Conservation (phyloP, 2,113 vertebrate genomes). For the Aplodontia rufa region DNA sequence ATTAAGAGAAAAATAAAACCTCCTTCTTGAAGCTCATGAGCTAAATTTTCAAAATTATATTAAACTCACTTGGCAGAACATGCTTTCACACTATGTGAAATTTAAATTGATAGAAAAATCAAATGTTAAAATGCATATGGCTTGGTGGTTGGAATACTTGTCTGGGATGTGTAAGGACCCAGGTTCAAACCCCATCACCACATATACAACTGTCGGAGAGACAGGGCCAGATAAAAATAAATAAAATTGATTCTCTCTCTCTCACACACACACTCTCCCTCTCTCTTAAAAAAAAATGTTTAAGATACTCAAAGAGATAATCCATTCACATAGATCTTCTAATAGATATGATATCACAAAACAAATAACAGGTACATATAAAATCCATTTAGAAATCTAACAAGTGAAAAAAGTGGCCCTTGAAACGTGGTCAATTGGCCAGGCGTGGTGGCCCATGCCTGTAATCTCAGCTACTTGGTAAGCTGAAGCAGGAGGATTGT, state of each 20-base stretch:
- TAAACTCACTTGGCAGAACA: not conserved
- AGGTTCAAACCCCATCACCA: too few species aligned
- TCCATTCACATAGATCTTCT: not conserved
- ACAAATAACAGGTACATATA: not conserved
- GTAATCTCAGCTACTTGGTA: too few species aligned
- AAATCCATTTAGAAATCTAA: not conserved
- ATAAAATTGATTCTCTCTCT: too few species aligned
- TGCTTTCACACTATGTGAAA: not conserved
- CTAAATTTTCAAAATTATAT: not conserved
- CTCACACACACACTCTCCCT: too few species aligned
- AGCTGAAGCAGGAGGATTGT: too few species aligned
- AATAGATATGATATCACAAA: not conserved
- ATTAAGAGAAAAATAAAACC: not conserved
- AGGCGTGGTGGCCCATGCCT: too few species aligned
- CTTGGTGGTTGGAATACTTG: not conserved
- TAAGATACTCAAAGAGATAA: too few species aligned
- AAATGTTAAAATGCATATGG: slow-evolving; percentile 12
- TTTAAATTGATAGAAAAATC: not conserved
- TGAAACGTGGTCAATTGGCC: not conserved
- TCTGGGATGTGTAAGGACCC: too few species aligned
- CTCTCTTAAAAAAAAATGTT: too few species aligned
- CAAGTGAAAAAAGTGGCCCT: not conserved
- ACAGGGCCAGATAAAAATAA: too few species aligned
- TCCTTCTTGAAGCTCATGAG: not conserved
- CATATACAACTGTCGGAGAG: too few species aligned